Base-by-base conservation (phyloP, 2,113 vertebrate species). In the Hemicordylus capensis region DNA sequence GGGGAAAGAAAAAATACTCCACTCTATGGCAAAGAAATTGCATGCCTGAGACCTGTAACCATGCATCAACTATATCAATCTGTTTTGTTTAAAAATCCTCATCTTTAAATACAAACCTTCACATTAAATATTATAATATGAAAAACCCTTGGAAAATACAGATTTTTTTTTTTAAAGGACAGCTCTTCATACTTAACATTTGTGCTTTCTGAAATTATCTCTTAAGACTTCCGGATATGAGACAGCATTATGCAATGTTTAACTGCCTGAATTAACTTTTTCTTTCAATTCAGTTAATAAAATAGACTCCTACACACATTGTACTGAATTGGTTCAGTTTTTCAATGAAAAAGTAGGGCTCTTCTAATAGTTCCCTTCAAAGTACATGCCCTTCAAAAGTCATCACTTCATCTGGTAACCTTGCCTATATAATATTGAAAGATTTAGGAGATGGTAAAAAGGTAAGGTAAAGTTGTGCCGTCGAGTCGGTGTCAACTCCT, bases 81-180 rank as follows among this genome's bases (percentile, higher is more conserved):
- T 39, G 63, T 39, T 0, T 1, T 51, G 22, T 48, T 46, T 34
- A 5, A 48, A 54, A 28, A 12, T 0, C 1, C 19, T 58, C 0
- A 1, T 58, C 0, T 2, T 85, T 66, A 64, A 84, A 75, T 77
- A 69, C 3, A 80, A 51, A 31, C 6, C 11, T 37, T 19, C 46
- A 59, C 48, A 22, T 26, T 4, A 42, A 69, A 74, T 34, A 64
- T 19, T 14, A 63, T 8, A 66, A 0, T 39, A 51, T 6, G 44
- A 24, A 48, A 58, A 48, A 54, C 48, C 54, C 2, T 22, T 0
- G 28, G 12, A 51, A 5, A 63, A 24, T 48, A 11, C 42, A 46
- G 48, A 58, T 67, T 69, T 8, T 51, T 51, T 51, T 51, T 51
- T 78, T 34, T 77, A 31, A 61, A 69, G 74, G 64, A 70, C 5